Evolutionary conservation across 2,113 vertebrate species (phyloP).

Genomic region (Sphyrna mokarran): DNA sequence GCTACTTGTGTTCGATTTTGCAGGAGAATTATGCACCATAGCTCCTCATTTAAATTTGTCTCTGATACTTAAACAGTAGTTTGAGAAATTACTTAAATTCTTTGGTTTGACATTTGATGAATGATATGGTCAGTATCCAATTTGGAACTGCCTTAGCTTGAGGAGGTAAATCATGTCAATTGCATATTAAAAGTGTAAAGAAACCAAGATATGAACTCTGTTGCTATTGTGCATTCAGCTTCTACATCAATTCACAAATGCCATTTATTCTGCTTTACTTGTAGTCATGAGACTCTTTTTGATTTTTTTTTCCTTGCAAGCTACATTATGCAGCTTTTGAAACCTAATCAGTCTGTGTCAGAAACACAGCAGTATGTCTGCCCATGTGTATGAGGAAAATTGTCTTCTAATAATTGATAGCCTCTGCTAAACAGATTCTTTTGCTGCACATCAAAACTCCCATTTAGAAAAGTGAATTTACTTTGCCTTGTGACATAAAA

Average conservation of each 20-base stretch:
- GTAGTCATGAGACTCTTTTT: conserved; percentile 46
- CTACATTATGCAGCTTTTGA: conserved; percentile 51
- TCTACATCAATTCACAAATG: conserved; percentile 42
- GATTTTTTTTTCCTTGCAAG: conserved; percentile 47
- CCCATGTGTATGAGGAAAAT: conserved; percentile 65
- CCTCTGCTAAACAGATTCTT: conserved; percentile 65
- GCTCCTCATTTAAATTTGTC: conserved; percentile 43
- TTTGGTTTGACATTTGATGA: conserved; percentile 44
- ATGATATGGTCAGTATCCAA: conserved; percentile 42
- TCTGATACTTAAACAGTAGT: conserved; percentile 43
- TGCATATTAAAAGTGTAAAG: conserved; percentile 46
- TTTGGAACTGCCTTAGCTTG: conserved; percentile 43
- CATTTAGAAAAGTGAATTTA: conserved; percentile 61
- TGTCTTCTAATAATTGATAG: conserved; percentile 70
- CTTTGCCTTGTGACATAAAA: conserved; percentile 65
- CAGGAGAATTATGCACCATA: conserved; percentile 38
- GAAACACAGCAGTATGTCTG: conserved; percentile 57
- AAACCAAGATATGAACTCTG: conserved; percentile 38
- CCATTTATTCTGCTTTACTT: conserved; percentile 46
- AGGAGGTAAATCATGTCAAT: conserved; percentile 43
- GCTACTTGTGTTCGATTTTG: conserved; percentile 42
- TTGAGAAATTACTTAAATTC: conserved; percentile 43
- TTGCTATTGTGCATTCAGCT: conserved; percentile 38
- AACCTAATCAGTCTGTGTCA: conserved; percentile 59
- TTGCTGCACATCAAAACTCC: conserved; percentile 64